phyloP scores from a whole-genome alignment of 2,888 invertebrate species.

The Pseudococcus viburni region DNA sequence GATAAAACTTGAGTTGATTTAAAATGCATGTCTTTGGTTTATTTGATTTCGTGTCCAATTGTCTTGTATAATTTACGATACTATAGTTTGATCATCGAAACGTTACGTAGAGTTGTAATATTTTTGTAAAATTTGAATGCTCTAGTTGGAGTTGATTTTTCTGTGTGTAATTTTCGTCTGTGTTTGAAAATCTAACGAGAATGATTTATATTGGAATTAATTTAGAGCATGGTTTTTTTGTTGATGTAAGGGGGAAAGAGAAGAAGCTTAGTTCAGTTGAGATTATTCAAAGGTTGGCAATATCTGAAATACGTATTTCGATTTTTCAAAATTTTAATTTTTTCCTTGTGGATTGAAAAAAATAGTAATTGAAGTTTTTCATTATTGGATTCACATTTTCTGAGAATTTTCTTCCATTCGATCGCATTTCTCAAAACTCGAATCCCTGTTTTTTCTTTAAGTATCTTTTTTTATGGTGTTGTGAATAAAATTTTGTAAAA shows the following conservation, averaged over 20 bases:
- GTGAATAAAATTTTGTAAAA: no score
- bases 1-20: constrained; percentile 69
- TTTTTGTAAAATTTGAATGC: not conserved
- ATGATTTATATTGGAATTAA: not conserved
- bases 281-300: not conserved
- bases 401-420: not conserved
- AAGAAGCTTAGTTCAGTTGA: not conserved
- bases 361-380: no score
- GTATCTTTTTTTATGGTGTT: no score
- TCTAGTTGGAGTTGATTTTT: not conserved
- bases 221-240: not conserved
- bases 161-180: not conserved
- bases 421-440: not conserved
- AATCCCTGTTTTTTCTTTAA: not conserved
- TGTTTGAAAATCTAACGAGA: not conserved
- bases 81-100: not conserved
- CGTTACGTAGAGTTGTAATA: not conserved
- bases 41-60: not conserved
- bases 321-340: no score
- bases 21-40: constrained; percentile 11
- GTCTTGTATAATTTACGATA: not conserved
- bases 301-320: no score
- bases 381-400: not conserved
- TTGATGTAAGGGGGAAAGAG: not conserved
- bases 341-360: no score